A percentile compares a stretch with the other conserved stretches of the same genome.
phyloP scores from a whole-genome alignment of 2,797 vertebrate species.

The Microctenopoma lineatum region DNA sequence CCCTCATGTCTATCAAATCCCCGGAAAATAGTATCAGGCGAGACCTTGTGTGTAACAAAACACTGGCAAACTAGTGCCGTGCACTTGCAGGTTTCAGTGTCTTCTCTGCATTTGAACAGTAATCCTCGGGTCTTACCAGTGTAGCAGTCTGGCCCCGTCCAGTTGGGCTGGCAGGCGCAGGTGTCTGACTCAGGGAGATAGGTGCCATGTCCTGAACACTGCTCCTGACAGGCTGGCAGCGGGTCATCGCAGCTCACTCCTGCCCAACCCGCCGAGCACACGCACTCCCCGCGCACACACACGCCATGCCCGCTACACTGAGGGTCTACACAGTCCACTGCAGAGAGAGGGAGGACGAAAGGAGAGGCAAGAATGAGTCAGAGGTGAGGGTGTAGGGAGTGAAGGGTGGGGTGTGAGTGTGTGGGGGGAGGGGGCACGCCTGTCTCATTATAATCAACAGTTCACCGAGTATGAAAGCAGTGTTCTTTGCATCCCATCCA shows the following conservation, averaged over 20 bases:
- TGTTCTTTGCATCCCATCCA: slow-evolving; percentile 84
- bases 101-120: slow-evolving; percentile 36
- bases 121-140: slow-evolving; percentile 84
- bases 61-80: slow-evolving; percentile 45
- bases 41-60: slow-evolving; percentile 44
- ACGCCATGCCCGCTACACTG: slow-evolving; percentile 91
- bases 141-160: slow-evolving; percentile 94
- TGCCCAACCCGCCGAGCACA: slow-evolving; percentile 93
- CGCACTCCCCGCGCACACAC: slow-evolving; percentile 92
- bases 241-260: slow-evolving; percentile 90
- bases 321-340: slow-evolving; percentile 93
- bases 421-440: neutral
- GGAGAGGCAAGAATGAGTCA: slow-evolving; percentile 44
- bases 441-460: slow-evolving; percentile 81
- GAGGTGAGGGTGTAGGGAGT: slow-evolving; percentile 49
- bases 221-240: slow-evolving; percentile 92
- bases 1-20: slow-evolving; percentile 65
- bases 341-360: slow-evolving; percentile 30
- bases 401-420: neutral
- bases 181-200: slow-evolving; percentile 89
- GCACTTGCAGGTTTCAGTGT: slow-evolving; percentile 30
- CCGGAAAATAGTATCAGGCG: slow-evolving; percentile 65
- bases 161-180: slow-evolving; percentile 93
- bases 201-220: slow-evolving; percentile 93
- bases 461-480: slow-evolving; percentile 80